Conservation (phyloP, 2,113 vertebrate species). For the Hippocampus comes region DNA sequence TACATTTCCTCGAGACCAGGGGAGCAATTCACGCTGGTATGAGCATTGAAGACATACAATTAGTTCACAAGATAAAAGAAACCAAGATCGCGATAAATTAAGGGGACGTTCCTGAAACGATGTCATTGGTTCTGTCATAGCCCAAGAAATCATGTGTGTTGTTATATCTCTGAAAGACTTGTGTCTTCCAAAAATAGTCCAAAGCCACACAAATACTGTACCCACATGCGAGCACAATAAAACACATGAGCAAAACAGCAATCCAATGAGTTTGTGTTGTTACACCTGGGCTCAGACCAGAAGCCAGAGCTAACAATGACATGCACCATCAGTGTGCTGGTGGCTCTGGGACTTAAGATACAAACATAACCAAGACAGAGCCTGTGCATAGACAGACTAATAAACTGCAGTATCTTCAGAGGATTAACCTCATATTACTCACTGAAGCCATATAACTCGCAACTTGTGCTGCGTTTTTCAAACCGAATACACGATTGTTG, state of each 20-base stretch:
- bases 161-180: constrained; percentile 31
- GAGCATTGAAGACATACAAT: neutral
- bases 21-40: neutral
- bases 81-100: constrained; percentile 1
- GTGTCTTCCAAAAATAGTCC: constrained; percentile 38
- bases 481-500: constrained; percentile 9
- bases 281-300: constrained; percentile 59
- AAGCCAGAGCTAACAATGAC: constrained; percentile 51
- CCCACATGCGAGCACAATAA: constrained; percentile 35
- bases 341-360: constrained; percentile 18
- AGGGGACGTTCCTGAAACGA: neutral
- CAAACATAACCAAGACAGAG: constrained; percentile 6
- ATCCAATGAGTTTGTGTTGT: constrained; percentile 50
- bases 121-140: constrained; percentile 11
- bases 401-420: constrained; percentile 20
- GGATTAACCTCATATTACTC: constrained; percentile 45
- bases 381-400: constrained; percentile 20
- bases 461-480: neutral
- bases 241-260: constrained; percentile 36
- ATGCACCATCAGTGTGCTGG: constrained; percentile 27
- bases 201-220: constrained; percentile 24
- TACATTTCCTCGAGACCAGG: constrained; percentile 5
- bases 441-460: constrained; percentile 20
- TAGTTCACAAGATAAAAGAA: neutral
- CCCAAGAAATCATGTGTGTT: constrained; percentile 10